Evolutionary conservation across 2,888 invertebrate species (phyloP).

Genomic region (Drosophila parthenogenetica): DNA sequence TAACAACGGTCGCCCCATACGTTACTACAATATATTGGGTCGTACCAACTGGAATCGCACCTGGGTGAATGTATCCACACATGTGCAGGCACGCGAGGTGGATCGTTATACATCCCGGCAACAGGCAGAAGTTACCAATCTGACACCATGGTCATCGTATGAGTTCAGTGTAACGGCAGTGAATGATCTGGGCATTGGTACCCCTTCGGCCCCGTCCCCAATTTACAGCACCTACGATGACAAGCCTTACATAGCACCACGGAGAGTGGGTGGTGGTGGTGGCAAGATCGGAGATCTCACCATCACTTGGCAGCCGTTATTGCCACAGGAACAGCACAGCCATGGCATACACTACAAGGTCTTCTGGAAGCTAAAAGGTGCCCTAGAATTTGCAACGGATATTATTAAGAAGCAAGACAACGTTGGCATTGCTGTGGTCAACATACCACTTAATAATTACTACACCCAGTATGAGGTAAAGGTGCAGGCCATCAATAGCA

Average conservation of each 20-base stretch:
- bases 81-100: slow-evolving; percentile 89
- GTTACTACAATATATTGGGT: slow-evolving; percentile 92
- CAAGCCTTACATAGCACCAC: slow-evolving; percentile 91
- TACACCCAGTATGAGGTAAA: slow-evolving; percentile 94
- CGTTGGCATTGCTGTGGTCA: slow-evolving; percentile 91
- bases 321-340: slow-evolving; percentile 93
- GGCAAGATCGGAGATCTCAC: slow-evolving; percentile 97
- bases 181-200: slow-evolving; percentile 93
- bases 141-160: slow-evolving; percentile 95
- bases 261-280: slow-evolving; percentile 95
- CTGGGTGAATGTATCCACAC: slow-evolving; percentile 88
- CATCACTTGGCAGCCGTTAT: slow-evolving; percentile 94
- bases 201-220: slow-evolving; percentile 93
- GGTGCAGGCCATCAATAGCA: slow-evolving; percentile 92
- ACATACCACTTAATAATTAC: slow-evolving; percentile 90
- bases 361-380: slow-evolving; percentile 92
- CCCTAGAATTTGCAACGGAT: slow-evolving; percentile 91
- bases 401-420: slow-evolving; percentile 89
- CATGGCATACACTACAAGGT: slow-evolving; percentile 95
- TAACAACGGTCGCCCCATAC: slow-evolving; percentile 92
- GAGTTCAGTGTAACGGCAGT: slow-evolving; percentile 96
- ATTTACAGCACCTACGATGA: slow-evolving; percentile 93
- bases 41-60: slow-evolving; percentile 94
- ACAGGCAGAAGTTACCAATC: slow-evolving; percentile 89
- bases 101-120: slow-evolving; percentile 92